These are phyloP conservation scores for Hemiprocne comata DNA, from an alignment of 2,113 vertebrate genomes.

Conservation along the genomic window DNA sequence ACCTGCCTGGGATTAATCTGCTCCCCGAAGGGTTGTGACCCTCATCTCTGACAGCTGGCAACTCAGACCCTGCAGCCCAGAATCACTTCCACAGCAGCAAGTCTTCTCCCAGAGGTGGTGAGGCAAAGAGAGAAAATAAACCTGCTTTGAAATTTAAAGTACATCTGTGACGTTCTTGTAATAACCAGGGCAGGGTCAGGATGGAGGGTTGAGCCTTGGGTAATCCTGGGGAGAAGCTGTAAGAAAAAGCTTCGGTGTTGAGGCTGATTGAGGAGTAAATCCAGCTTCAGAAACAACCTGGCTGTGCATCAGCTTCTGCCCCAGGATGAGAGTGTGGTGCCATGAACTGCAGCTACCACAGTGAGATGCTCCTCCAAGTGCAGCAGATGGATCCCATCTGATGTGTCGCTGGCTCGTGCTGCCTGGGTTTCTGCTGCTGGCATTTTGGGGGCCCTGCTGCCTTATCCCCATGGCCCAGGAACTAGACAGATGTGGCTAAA, in stretches of 20 bases:
- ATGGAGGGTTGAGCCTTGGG: not conserved
- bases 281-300: not conserved
- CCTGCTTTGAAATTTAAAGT: not conserved
- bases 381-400: not conserved
- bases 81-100: not conserved
- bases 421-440: not conserved
- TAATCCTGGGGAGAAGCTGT: not conserved
- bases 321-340: no score
- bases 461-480: not conserved
- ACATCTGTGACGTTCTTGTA: rapidly evolving
- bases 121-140: not conserved
- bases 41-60: not conserved
- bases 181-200: not conserved
- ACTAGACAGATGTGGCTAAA: not conserved
- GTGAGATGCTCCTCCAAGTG: not conserved
- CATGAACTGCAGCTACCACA: rapidly evolving
- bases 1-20: not conserved
- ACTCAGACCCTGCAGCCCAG: not conserved
- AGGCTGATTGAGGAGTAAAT: not conserved
- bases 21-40: not conserved
- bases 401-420: not conserved
- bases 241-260: not conserved
- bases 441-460: not conserved
- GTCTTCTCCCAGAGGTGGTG: not conserved
- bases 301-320: not conserved